These are phyloP conservation scores for Diachrysia chrysitis DNA, from an alignment of 2,888 invertebrate species.

Conservation along the genomic window DNA sequence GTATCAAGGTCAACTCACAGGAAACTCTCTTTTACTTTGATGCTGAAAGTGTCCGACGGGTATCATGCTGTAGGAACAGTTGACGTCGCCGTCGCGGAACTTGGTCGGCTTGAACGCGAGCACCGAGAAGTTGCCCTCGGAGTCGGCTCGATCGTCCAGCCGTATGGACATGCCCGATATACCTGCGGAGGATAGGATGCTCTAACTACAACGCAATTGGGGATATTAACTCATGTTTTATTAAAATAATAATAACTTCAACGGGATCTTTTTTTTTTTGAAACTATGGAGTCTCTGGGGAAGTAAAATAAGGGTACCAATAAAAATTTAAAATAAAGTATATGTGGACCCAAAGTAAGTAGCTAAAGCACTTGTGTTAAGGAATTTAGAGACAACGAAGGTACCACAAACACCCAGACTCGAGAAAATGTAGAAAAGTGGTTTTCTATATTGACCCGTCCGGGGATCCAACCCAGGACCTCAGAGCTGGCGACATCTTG, in stretches of 20 bases:
- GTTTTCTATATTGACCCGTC: too few species aligned
- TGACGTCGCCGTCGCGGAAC: slow-evolving; percentile 81
- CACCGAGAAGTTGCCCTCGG: slow-evolving; percentile 99
- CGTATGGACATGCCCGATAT: slow-evolving; percentile 98
- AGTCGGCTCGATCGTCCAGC: slow-evolving; percentile 97
- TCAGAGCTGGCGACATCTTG: too few species aligned
- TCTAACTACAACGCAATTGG: slow-evolving; percentile 26
- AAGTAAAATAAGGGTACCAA: too few species aligned
- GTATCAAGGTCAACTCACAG: slow-evolving; percentile 89
- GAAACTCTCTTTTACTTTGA: slow-evolving; percentile 91
- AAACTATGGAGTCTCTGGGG: too few species aligned
- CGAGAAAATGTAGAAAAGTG: too few species aligned
- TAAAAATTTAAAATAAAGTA: too few species aligned
- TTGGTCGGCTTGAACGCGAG: slow-evolving; percentile 92
- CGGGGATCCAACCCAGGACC: too few species aligned
- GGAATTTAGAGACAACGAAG: too few species aligned
- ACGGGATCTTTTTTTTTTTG: too few species aligned
- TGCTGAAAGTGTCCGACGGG: slow-evolving; percentile 94
- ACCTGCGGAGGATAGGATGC: slow-evolving; percentile 88
- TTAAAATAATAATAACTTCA: background rate
- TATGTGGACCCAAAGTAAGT: too few species aligned
- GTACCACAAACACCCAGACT: too few species aligned
- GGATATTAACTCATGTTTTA: slow-evolving; percentile 4
- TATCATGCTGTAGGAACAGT: slow-evolving; percentile 94
- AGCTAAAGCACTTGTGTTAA: too few species aligned